Evolutionary conservation across 2,888 invertebrate species (phyloP), one percentile per base, ranked within the genome.

Genomic region (Heterodera filipjevi): DNA sequence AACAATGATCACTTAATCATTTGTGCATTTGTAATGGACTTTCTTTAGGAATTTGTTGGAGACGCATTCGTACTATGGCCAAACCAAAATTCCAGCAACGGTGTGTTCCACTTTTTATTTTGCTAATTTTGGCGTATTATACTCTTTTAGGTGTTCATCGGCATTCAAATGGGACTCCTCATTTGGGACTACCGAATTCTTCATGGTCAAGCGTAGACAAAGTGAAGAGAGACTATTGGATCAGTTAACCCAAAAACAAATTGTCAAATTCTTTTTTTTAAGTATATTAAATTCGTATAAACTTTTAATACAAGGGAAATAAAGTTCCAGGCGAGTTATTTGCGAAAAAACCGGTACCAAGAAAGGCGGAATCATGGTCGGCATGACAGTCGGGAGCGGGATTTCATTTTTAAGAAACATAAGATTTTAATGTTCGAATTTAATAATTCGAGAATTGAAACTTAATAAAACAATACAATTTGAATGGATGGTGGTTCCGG

Each of bases 181-280:
- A 59, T 59, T 27, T 59, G 59, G 59, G 59, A 59, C 59, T 59
- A 59, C 22, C 59, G 59, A 59, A 59, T 59, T 27, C 59, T 59
- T n/a, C 59, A 59, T n/a, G 59, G 59, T 12, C 59, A 59, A 59
- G 59, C 59, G 10, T 59, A 59, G 27, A 6, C 59, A 27, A 27
- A 59, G 59, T 8, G 59, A 59, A 53, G 22, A 53, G 19, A 53
- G 22, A 53, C 22, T 53, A 22, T 19, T 6, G 6, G 19, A 53
- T 2, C 22, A 22, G 22, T 19, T 53, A 19, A 53, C 22, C 53
- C 6, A 19, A 19, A 27, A 49, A 49, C 8, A 14, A 14, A 19
- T 10, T 49, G 49, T 14, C 49, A 49, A 0, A 49, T 0, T 49
- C 16, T 16, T 3, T 19, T 49, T 49, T 49, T 19, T 16, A 14